Base-by-base conservation (phyloP, 1,140 invertebrate genomes). In the Ectropis grisescens region DNA sequence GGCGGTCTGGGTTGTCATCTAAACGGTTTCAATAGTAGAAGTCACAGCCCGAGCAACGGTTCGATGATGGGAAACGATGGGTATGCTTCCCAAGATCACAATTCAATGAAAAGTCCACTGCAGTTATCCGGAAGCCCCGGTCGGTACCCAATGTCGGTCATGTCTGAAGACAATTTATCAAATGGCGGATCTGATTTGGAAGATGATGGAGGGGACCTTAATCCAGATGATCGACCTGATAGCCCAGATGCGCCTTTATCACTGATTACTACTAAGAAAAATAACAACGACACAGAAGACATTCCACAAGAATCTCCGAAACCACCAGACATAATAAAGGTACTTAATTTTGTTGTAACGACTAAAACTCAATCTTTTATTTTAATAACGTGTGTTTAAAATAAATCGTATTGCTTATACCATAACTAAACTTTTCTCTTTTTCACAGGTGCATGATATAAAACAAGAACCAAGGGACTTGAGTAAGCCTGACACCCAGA, bases 231-330 rank as follows among this genome's bases (percentile, higher is more conserved):
- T 13, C 84, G 87, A 36, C 83, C 87, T 32, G 84, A 85, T 14
- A 89, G 86, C 70, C 88, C 88, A 16, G 85, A 87, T 23, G 88
- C 85, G 13, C 88, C 89, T 0, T 60, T 90, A n/a, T 90, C 89
- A 3, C 53, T 90, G 29, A 90, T 89, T 1, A 90, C 87, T 2
- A 83, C 70, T 1, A 84, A 80, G 38, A 82, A 82, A 38, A 79
- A 76, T 39, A 72, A 58, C 43, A 72, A 70, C 48, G 62, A 79
- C 11, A 44, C 43, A 49, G 58, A 82, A 61, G 71, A 71, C 13
- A 72, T 58, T 27, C 65, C 70, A 2, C 64, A 78, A 42, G 72
- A 81, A 47, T 82, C 79, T 5, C 71, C 79, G 19, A 83, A 82
- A 50, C 79, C 76, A 12, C 79, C 80, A 7, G 79, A 82, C 39